Evolutionary conservation across 2,113 vertebrate genomes (phyloP).

Genomic region (Alosa alosa): DNA sequence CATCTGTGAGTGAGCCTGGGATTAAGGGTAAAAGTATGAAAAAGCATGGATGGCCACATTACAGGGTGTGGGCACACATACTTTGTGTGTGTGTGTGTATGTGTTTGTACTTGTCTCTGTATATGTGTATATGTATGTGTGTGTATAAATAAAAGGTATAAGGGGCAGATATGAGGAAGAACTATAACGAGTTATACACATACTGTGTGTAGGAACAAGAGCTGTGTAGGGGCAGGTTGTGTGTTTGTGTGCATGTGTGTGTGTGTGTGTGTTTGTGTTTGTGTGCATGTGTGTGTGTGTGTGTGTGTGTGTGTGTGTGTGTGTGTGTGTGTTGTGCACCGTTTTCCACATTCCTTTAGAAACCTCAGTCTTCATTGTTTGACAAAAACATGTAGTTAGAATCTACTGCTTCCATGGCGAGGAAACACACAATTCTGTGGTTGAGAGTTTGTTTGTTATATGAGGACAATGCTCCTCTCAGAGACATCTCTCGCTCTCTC

Average conservation of each 20-base stretch:
- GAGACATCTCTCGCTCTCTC: neutral
- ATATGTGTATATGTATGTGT: neutral
- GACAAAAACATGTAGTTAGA: slow-evolving; percentile 40
- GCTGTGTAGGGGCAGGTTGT: neutral
- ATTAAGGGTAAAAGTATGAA: too few relatives aligned
- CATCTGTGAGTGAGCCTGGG: too few relatives aligned
- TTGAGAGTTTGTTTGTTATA: neutral
- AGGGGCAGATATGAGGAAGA: neutral
- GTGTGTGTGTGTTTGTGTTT: neutral
- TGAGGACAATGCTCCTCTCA: neutral
- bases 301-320: neutral
- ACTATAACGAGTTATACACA: neutral
- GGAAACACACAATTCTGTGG: neutral
- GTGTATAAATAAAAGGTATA: neutral
- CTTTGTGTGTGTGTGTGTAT: neutral
- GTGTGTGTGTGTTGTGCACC: slow-evolving; percentile 16
- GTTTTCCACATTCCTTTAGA: slow-evolving; percentile 57
- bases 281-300: neutral
- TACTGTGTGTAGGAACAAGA: neutral
- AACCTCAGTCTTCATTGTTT: slow-evolving; percentile 46
- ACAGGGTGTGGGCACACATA: neutral
- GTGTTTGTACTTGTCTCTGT: neutral
- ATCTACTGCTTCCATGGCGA: slow-evolving; percentile 18
- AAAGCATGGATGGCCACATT: neutral
- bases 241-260: neutral